Evolutionary conservation across 1,140 invertebrate genomes (phyloP), one percentile per base, ranked within the genome.

Genomic region (Globodera ellingtonae): DNA sequence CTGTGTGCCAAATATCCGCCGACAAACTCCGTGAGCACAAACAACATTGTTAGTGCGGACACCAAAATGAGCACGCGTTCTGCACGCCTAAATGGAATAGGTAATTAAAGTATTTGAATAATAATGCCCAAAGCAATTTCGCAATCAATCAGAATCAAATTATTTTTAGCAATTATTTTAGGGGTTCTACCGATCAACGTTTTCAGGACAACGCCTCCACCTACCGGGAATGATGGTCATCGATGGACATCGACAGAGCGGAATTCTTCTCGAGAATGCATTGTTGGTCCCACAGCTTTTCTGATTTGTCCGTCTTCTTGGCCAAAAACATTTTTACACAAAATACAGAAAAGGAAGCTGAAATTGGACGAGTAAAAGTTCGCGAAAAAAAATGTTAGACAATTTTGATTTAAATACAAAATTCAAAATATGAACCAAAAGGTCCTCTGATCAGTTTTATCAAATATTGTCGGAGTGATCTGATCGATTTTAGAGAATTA

Each of bases 1-100:
- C 75, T 81, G 70, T 85, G 46, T 4, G 87, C 86, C n/a, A 86
- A 66, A 74, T 80, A 86, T 6, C 87, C 87, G 35, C 88, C 87
- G 35, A 81, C 73, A 15, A 89, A 75, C 71, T 88, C 87, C 13
- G 80, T 83, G 44, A 83, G 69, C 48, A 88, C 85, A 74, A 88
- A 88, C 5, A 86, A 10, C 5, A 85, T 72, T 13, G 87, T 89
- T 4, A 88, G 75, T 1, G 75, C 72, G 5, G 87, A 87, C 1
- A 88, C 86, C 7, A 86, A 62, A 67, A 84, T 84, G 62, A 88
- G 75, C 15, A 83, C 78, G 62, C 80, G 75, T 79, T 89, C 83
- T 24, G 87, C 88, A 48, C 82, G 70, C 4, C 84, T 85, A n/a
- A 62, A 62, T 35, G 35, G 35, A 35, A 35, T 35, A 35, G 35